Conservation (phyloP, 92 coral and sea anemone genomes). For the Actinostola sp. region DNA sequence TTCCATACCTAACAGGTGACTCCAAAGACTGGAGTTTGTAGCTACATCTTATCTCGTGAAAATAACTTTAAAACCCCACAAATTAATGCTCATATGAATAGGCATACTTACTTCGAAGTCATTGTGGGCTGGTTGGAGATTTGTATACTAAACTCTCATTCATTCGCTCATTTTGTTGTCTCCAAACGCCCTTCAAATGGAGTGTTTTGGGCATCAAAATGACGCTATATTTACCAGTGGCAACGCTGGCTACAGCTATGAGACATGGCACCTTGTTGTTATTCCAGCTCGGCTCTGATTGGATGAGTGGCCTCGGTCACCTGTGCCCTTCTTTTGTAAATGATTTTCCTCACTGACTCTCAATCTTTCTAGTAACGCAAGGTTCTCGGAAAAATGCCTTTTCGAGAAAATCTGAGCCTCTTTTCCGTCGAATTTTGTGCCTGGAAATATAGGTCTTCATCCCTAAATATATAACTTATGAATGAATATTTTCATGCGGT, state of each 20-base stretch:
- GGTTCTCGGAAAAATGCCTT: neutral
- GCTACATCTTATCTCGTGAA: neutral
- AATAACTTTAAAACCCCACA: neutral
- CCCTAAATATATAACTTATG: too few species aligned
- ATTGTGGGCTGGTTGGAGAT: neutral
- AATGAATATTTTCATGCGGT: too few species aligned
- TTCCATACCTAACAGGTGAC: too few species aligned
- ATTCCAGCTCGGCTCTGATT: slow-evolving; percentile 15
- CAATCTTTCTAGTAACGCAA: neutral
- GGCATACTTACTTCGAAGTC: slow-evolving; percentile 4
- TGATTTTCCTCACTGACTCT: neutral
- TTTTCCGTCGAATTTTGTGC: too few species aligned
- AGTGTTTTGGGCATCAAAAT: slow-evolving; percentile 30
- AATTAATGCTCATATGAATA: neutral
- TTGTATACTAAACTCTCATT: slow-evolving; percentile 6
- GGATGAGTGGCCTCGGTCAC: slow-evolving; percentile 24
- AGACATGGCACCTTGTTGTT: slow-evolving; percentile 23
- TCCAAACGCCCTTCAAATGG: slow-evolving; percentile 19
- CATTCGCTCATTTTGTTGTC: slow-evolving; percentile 14
- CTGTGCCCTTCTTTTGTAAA: slow-evolving; percentile 15
- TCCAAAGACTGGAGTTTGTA: neutral
- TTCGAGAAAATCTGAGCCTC: too few species aligned
- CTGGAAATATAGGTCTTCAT: too few species aligned
- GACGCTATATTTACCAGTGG: slow-evolving; percentile 38
- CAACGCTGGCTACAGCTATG: slow-evolving; percentile 16